A percentile compares a stretch with the other conserved stretches of the same genome.
Conservation (phyloP, 2,113 vertebrate genomes). For the Passerina amoena region DNA sequence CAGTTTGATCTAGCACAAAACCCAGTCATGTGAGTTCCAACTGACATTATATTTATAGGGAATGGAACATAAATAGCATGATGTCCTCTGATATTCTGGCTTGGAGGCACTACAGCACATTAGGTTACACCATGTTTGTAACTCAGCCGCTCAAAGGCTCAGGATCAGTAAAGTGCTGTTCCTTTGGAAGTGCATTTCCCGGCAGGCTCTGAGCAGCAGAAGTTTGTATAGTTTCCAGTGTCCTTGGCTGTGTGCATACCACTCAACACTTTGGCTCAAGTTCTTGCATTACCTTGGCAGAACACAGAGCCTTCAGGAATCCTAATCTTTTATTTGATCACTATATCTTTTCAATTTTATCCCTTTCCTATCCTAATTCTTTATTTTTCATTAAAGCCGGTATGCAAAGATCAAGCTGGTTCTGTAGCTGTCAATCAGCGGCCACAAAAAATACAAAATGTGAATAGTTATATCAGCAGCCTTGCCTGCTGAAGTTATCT, state of each 20-base stretch:
- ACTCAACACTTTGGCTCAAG: neutral
- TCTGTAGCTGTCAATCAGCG: constrained; percentile 72
- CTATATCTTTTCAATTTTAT: constrained; percentile 18
- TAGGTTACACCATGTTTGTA: neutral
- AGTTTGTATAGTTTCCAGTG: neutral
- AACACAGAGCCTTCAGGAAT: neutral
- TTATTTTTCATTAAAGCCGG: constrained; percentile 51
- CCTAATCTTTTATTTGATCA: constrained; percentile 2
- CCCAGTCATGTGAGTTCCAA: neutral
- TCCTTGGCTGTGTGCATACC: neutral
- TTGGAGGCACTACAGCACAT: neutral
- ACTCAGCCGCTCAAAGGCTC: neutral
- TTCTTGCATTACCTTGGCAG: neutral
- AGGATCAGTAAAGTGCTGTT: neutral
- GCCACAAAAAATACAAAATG: constrained; percentile 49
- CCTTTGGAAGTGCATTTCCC: neutral
- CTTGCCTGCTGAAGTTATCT: constrained; percentile 64
- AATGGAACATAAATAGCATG: neutral
- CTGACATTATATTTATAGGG: neutral
- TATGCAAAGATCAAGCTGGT: constrained; percentile 45
- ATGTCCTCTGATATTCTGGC: neutral
- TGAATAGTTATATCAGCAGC: constrained; percentile 64
- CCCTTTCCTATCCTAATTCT: constrained; percentile 1
- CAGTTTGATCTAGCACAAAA: neutral
- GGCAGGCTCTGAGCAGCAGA: neutral